phyloP scores from a whole-genome alignment of 2,113 vertebrate species.

The Gasterosteus nipponicus region DNA sequence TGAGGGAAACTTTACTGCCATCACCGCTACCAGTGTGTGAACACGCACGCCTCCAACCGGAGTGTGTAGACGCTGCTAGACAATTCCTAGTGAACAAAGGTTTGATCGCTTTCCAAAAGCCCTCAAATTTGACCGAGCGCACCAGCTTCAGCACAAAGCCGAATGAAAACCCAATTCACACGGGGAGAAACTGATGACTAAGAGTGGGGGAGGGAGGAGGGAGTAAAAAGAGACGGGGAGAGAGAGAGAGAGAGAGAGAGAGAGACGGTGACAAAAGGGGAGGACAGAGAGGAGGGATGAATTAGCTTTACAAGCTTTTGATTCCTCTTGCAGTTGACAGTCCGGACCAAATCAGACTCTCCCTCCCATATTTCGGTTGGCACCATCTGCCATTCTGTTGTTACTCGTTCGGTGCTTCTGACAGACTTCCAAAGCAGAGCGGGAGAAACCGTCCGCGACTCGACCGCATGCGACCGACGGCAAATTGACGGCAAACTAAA shows the following conservation, averaged over 20 bases:
- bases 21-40: background rate
- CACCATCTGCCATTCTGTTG: conserved; percentile 6
- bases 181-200: conserved; percentile 12
- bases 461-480: conserved; percentile 15
- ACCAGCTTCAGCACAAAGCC: conserved; percentile 29
- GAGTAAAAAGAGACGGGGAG: conserved; percentile 41
- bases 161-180: conserved; percentile 51
- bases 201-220: conserved; percentile 12
- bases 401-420: conserved; percentile 9
- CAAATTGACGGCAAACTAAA: conserved; percentile 14
- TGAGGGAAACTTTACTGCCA: no score
- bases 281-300: conserved; percentile 13
- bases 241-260: conserved; percentile 7
- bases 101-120: conserved; percentile 55
- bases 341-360: conserved; percentile 18
- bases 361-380: conserved; percentile 17
- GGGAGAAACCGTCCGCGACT: conserved; percentile 8
- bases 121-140: conserved; percentile 43
- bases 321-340: conserved; percentile 9
- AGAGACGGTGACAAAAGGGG: conserved; percentile 3
- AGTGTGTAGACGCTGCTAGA: background rate
- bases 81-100: conserved; percentile 19
- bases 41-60: background rate
- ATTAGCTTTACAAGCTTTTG: conserved; percentile 29
- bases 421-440: conserved; percentile 36